Percentiles rank a stretch among this genome's conserved stretches.
phyloP scores from a whole-genome alignment of 92 coral and sea anemone species.

The Bergia sp. region DNA sequence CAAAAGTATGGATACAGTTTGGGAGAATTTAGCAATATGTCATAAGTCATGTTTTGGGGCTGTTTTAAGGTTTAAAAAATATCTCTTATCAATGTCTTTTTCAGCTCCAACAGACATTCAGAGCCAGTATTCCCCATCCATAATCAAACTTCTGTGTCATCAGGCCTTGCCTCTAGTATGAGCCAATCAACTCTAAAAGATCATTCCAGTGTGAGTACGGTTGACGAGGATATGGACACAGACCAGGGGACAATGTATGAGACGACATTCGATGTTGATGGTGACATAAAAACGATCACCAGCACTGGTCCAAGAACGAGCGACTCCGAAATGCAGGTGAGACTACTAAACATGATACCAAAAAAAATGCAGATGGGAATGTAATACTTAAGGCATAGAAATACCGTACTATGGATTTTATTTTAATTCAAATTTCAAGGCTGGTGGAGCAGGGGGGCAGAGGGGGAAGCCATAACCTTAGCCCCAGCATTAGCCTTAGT shows the following conservation, averaged over 20 bases:
- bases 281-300: slow-evolving; percentile 74
- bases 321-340: slow-evolving; percentile 38
- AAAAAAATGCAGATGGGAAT: too few relatives aligned
- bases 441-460: too few relatives aligned
- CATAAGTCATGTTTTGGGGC: too few relatives aligned
- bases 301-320: slow-evolving; percentile 39
- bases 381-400: too few relatives aligned
- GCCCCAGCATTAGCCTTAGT: too few relatives aligned
- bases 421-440: too few relatives aligned
- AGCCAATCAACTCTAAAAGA: slow-evolving; percentile 31
- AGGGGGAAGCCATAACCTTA: too few relatives aligned
- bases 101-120: slow-evolving; percentile 38
- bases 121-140: slow-evolving; percentile 42
- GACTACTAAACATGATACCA: not conserved
- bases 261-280: slow-evolving; percentile 88
- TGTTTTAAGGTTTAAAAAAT: too few relatives aligned
- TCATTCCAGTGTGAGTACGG: slow-evolving; percentile 41
- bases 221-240: slow-evolving; percentile 42
- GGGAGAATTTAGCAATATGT: too few relatives aligned
- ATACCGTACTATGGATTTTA: too few relatives aligned
- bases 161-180: slow-evolving; percentile 25
- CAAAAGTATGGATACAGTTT: too few relatives aligned
- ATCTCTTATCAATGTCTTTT: not conserved
- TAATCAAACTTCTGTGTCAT: slow-evolving; percentile 27
- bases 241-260: slow-evolving; percentile 74